Evolutionary conservation across 2,797 vertebrate species (phyloP), one percentile per base, ranked within the genome.

Genomic region (Pogoniulus pusillus): DNA sequence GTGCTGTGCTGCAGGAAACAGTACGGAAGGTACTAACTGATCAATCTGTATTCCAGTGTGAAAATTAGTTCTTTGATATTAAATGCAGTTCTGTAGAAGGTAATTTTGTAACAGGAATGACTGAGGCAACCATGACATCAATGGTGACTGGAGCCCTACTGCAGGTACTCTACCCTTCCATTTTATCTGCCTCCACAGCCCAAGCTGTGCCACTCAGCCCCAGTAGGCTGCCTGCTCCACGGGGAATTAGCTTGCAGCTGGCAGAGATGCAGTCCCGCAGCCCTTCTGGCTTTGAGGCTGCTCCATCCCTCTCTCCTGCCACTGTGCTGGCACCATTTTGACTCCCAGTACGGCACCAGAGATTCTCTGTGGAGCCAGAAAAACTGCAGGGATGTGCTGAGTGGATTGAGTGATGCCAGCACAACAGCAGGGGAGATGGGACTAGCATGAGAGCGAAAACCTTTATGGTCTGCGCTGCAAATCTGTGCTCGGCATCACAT

Each of bases 371-470:
- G 12, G 65, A 93, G 79, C 65, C 65, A 91, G 72, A 85, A 95
- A 70, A 41, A 66, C 65, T 65, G 53, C 72, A 72, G n/a, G 41
- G 72, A 30, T 91, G 41, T 85, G 62, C 34, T 59, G 72, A 80
- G 69, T 7, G 15, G 58, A 39, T 37, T 18, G 29, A 77, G 24
- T 0, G 17, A 66, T 95, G 90, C 94, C 95, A 94, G 62, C 37
- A 63, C 24, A 37, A 19, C 37, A 7, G 89, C 60, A 85, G 79
- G 69, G 45, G 11, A 80, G 51, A 80, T 7, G 6, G 51, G 45
- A 71, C 51, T 62, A 68, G 32, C 69, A 74, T 62, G 86, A 93
- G 90, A 93, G 86, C 27, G 76, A 85, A 82, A 93, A 62, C 20
- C 78, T 80, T 78, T 12, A 2, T 62, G 78, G 12, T 65, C 59